A percentile compares a stretch with the other conserved stretches of the same genome.
These are phyloP conservation scores for Keiferia lycopersicella DNA, from an alignment of 2,888 invertebrate species.

Conservation along the genomic window DNA sequence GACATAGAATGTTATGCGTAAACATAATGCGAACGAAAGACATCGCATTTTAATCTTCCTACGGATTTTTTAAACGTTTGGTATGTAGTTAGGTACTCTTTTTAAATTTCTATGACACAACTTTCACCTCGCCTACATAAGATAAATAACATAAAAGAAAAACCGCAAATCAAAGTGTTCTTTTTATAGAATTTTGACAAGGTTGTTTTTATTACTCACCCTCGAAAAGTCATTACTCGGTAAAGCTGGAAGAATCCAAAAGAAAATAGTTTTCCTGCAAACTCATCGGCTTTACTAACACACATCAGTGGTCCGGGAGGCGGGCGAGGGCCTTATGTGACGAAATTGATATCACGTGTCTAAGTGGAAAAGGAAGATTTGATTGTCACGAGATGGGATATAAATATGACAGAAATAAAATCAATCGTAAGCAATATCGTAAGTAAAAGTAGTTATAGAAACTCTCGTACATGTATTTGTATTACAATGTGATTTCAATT, in stretches of 20 bases:
- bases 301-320: constrained; percentile 20
- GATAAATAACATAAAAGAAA: not conserved
- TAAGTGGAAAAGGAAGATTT: constrained; percentile 5
- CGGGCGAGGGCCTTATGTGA: constrained; percentile 15
- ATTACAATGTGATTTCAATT: too few relatives aligned
- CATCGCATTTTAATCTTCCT: too few relatives aligned
- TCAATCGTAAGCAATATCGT: too few relatives aligned
- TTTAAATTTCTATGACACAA: too few relatives aligned
- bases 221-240: constrained; percentile 11
- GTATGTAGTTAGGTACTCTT: too few relatives aligned
- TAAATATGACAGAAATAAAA: not conserved
- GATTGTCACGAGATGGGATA: not conserved
- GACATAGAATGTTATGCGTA: too few relatives aligned
- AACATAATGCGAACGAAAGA: too few relatives aligned
- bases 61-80: not conserved
- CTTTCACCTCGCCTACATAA: too few relatives aligned
- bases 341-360: constrained; percentile 15
- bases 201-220: not conserved
- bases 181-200: not conserved
- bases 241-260: not conserved
- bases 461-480: too few relatives aligned
- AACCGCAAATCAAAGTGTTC: not conserved
- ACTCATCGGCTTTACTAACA: constrained; percentile 12
- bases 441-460: too few relatives aligned
- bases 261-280: constrained; percentile 21